These are phyloP conservation scores for Diorhabda sublineata DNA, from an alignment of 1,140 invertebrate species.

Conservation along the genomic window DNA sequence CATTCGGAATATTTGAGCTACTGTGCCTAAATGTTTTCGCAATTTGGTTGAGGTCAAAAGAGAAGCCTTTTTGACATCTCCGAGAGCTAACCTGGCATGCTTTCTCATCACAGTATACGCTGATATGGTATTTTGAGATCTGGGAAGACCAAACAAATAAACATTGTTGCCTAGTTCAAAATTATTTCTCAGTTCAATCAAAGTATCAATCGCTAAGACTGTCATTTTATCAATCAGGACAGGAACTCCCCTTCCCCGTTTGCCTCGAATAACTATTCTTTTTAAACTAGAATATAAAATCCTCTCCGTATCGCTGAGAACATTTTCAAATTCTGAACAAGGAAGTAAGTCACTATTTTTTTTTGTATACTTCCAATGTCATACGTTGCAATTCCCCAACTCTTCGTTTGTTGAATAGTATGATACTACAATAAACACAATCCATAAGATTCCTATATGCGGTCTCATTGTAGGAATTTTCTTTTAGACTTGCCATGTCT, in stretches of 20 bases:
- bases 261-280: conserved; percentile 28
- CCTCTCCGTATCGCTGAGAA: conserved; percentile 23
- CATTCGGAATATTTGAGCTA: conserved; percentile 27
- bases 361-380: neutral
- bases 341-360: conserved; percentile 7
- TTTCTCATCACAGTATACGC: conserved; percentile 20
- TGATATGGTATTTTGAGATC: conserved; percentile 9
- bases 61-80: conserved; percentile 15
- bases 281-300: conserved; percentile 24
- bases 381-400: conserved; percentile 32
- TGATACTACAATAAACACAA: conserved; percentile 32
- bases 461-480: conserved; percentile 14
- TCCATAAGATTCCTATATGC: conserved; percentile 33
- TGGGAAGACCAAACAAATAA: conserved; percentile 24
- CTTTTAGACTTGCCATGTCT: neutral
- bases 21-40: conserved; percentile 24
- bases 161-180: conserved; percentile 10
- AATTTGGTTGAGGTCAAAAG: conserved; percentile 14
- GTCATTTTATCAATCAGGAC: neutral
- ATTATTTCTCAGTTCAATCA: neutral
- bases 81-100: conserved; percentile 17
- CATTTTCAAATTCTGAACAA: conserved; percentile 18
- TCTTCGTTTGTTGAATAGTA: conserved; percentile 32
- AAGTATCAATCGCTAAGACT: neutral
- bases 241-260: conserved; percentile 23